Conservation (phyloP, 1,140 invertebrate species). For the Drosophila virilis region DNA sequence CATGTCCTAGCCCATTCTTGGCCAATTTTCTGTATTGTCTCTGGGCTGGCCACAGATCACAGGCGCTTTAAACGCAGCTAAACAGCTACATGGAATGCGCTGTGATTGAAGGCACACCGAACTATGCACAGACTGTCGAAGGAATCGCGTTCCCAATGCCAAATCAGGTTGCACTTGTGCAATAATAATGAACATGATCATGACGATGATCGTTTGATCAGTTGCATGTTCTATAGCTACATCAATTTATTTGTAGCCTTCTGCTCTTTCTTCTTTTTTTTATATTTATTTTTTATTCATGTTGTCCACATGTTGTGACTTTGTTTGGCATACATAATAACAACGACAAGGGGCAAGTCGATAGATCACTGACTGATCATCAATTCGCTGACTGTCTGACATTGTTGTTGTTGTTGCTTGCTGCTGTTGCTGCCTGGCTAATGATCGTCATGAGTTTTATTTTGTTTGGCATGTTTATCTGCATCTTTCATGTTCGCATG, state of each 20-base stretch:
- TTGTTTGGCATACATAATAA: slow-evolving; percentile 83
- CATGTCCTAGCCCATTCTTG: slow-evolving; percentile 13
- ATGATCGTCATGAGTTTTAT: slow-evolving; percentile 69
- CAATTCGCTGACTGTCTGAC: slow-evolving; percentile 70
- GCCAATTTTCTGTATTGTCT: slow-evolving; percentile 63
- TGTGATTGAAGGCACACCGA: slow-evolving; percentile 71
- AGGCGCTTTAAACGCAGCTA: slow-evolving; percentile 54
- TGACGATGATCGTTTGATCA: slow-evolving; percentile 49
- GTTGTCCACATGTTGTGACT: slow-evolving; percentile 79
- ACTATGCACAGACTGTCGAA: slow-evolving; percentile 46
- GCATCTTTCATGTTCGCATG: slow-evolving; percentile 81
- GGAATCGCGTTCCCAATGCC: slow-evolving; percentile 24
- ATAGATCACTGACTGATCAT: slow-evolving; percentile 77
- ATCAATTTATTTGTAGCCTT: slow-evolving; percentile 64
- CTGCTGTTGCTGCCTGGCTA: slow-evolving; percentile 31
- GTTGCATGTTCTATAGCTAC: slow-evolving; percentile 45
- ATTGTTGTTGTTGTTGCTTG: slow-evolving; percentile 51
- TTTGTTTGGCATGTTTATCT: slow-evolving; percentile 80
- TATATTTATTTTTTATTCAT: slow-evolving; percentile 37
- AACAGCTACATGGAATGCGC: slow-evolving; percentile 62
- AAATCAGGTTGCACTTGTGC: slow-evolving; percentile 49
- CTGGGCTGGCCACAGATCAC: slow-evolving; percentile 22
- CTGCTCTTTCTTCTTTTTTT: slow-evolving; percentile 15
- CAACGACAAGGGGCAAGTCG: slow-evolving; percentile 35
- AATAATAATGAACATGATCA: slow-evolving; percentile 29